A percentile compares a stretch with the other conserved stretches of the same genome.
phyloP scores from a whole-genome alignment of 2,888 invertebrate genomes.

The Ochropacha duplaris region DNA sequence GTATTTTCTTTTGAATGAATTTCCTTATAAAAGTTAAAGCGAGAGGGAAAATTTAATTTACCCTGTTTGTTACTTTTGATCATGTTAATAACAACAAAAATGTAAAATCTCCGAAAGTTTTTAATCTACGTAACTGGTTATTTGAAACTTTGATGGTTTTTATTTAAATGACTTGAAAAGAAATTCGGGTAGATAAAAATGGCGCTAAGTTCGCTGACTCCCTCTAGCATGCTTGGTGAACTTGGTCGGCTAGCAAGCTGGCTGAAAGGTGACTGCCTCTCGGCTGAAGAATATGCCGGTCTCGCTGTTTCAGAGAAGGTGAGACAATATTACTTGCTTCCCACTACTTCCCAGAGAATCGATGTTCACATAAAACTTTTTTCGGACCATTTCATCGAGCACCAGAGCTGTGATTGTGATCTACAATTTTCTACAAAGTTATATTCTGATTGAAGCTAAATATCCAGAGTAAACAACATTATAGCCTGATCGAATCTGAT shows the following conservation, averaged over 20 bases:
- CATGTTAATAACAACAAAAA: background rate
- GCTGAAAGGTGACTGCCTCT: constrained; percentile 72
- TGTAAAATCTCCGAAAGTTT: constrained; percentile 1
- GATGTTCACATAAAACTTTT: background rate
- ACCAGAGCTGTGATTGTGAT: background rate
- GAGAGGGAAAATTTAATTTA: background rate
- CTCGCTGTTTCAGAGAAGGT: constrained; percentile 76
- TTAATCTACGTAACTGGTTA: background rate
- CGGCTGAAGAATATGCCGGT: constrained; percentile 68
- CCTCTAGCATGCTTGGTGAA: constrained; percentile 72
- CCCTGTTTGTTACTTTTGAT: background rate
- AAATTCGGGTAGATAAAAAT: constrained; percentile 27
- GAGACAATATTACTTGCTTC: constrained; percentile 20
- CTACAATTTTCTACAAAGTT: background rate
- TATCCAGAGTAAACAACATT: background rate
- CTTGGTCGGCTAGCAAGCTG: constrained; percentile 71
- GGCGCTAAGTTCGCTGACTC: constrained; percentile 69
- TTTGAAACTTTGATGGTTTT: background rate
- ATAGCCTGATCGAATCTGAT: background rate
- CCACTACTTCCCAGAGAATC: background rate
- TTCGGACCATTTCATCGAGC: too few relatives aligned
- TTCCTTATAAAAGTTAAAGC: background rate
- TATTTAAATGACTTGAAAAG: background rate
- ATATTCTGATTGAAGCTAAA: background rate
- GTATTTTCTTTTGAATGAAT: background rate